Evolutionary conservation across 2,888 invertebrate genomes (phyloP).

Genomic region (Scaptomyza caliginosa): DNA sequence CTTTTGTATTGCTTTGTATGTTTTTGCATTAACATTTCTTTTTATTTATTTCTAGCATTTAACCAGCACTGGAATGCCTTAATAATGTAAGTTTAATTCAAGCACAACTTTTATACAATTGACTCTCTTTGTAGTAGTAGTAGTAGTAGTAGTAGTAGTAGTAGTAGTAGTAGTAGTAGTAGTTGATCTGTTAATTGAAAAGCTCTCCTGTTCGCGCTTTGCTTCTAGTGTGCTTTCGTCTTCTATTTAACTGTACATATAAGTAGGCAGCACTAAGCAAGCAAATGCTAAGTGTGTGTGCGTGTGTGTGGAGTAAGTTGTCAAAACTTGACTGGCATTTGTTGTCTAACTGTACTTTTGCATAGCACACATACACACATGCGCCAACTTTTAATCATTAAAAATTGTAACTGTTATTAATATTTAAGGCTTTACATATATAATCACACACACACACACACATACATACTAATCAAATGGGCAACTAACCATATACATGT

Average conservation of each 20-base stretch:
- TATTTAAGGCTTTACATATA: conserved; percentile 72
- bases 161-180: too few species aligned
- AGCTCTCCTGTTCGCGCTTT: neutral
- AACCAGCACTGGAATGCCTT: neutral
- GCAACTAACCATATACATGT: conserved; percentile 56
- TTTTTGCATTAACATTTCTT: conserved; percentile 3
- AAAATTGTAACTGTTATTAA: conserved; percentile 80
- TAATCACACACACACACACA: conserved; percentile 20
- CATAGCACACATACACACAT: conserved; percentile 36
- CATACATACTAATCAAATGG: conserved; percentile 23
- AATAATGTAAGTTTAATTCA: neutral
- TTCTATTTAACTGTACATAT: neutral
- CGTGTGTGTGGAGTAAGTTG: conserved; percentile 13
- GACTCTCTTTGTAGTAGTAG: neutral
- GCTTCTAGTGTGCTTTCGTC: neutral
- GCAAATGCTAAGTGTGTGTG: conserved; percentile 1
- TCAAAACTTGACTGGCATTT: conserved; percentile 59
- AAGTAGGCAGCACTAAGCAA: conserved; percentile 25
- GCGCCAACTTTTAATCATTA: conserved; percentile 78
- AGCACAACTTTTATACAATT: neutral
- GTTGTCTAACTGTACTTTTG: conserved; percentile 70
- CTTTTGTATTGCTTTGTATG: neutral
- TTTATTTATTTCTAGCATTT: neutral
- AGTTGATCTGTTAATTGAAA: neutral
- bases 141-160: too few species aligned